Evolutionary conservation across 2,888 invertebrate species (phyloP), one percentile per base, ranked within the genome.

Genomic region (Adelognathus sp.): DNA sequence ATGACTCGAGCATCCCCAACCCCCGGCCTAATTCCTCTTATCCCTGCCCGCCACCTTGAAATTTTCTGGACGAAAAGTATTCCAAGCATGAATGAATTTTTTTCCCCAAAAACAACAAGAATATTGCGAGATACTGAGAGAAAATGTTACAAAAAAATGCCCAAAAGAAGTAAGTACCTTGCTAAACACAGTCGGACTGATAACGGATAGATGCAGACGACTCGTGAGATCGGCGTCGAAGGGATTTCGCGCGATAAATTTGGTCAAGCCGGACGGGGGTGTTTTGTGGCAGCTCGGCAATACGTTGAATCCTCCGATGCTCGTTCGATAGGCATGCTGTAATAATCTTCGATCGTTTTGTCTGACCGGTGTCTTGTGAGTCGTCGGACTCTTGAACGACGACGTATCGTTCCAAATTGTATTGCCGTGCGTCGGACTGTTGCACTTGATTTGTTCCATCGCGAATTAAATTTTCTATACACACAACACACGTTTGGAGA

Each of bases 161-260:
- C n/a, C n/a, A n/a, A n/a, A n/a, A n/a, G n/a, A n/a, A n/a, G 33
- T 9, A 21, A 75, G 61, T 61, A 90, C 90, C 87, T 88, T 88
- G 27, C 66, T 85, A 70, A 92, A 92, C 24, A 92, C 90, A 41
- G 90, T 87, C 1, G 92, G 92, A 81, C 96, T 96, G 91, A 95
- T 95, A 86, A 96, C 93, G 81, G 95, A 94, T 74, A 94, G 93
- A 89, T 95, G 95, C 71, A 95, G 90, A 86, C 93, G 93, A 82
- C 94, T 94, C 61, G 94, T 93, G 80, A 95, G 90, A 60, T 93
- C 94, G 84, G 92, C 92, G 85, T 95, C 95, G 88, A 96, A 96
- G 2, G 95, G 95, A 92, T 95, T 96, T 79, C 93, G 92, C 63
- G 95, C 93, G 44, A 90, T 88, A 44, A 91, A 90, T 85, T 92